These are phyloP conservation scores for Coremacera marginata DNA, from an alignment of 2,888 invertebrate genomes.

Conservation along the genomic window DNA sequence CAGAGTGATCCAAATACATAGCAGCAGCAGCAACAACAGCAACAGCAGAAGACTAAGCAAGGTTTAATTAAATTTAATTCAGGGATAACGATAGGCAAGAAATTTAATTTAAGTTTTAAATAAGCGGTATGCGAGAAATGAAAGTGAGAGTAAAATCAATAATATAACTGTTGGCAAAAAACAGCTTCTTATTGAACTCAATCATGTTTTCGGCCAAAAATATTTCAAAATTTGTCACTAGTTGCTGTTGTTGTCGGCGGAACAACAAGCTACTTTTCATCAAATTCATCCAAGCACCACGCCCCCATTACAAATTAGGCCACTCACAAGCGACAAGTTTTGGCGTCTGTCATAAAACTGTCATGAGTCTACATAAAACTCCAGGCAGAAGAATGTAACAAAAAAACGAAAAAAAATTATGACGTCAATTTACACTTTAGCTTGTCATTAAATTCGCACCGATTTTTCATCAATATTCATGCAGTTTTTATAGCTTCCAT, in stretches of 20 bases:
- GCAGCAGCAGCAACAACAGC: neutral
- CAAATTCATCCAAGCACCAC: neutral
- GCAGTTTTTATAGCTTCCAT: neutral
- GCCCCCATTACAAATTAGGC: neutral
- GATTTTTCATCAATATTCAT: neutral
- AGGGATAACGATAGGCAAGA: neutral
- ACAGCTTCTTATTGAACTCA: too few relatives aligned
- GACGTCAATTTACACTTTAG: neutral
- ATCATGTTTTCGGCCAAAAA: too few relatives aligned
- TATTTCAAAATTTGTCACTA: too few relatives aligned
- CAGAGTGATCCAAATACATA: neutral
- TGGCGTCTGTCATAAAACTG: neutral
- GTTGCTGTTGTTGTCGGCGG: neutral
- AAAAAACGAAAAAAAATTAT: neutral
- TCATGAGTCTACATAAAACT: slow-evolving; percentile 1
- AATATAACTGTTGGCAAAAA: too few relatives aligned
- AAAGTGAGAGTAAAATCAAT: too few relatives aligned
- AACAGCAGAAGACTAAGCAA: slow-evolving; percentile 5
- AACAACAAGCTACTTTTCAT: neutral
- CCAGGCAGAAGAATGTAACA: neutral
- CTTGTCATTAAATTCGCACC: neutral
- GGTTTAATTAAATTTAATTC: neutral
- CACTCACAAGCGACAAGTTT: neutral
- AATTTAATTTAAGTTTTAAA: too few relatives aligned
- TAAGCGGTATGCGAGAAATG: too few relatives aligned